phyloP scores from a whole-genome alignment of 2,113 vertebrate genomes.

The Bungarus multicinctus region DNA sequence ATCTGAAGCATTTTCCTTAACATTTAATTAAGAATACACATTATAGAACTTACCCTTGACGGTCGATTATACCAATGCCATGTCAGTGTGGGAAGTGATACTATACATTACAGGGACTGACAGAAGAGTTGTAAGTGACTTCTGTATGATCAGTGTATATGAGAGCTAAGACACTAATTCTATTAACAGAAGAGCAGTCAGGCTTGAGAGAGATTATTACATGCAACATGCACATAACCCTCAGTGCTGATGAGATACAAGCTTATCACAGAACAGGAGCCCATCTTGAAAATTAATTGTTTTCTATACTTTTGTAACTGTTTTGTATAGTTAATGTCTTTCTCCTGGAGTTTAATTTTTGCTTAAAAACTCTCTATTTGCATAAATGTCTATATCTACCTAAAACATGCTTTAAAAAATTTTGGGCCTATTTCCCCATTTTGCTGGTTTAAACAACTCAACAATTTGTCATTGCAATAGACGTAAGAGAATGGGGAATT shows the following conservation, averaged over 20 bases:
- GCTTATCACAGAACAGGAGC: neutral
- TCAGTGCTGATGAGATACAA: neutral
- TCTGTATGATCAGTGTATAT: neutral
- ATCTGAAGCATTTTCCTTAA: neutral
- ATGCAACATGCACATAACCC: neutral
- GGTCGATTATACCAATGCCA: neutral
- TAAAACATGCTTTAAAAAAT: neutral
- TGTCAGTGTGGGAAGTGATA: neutral
- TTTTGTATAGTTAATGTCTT: neutral
- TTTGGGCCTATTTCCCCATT: neutral
- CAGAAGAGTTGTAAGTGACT: neutral
- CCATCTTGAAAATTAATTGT: neutral
- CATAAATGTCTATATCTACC: neutral
- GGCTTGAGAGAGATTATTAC: neutral
- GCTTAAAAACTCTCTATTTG: slow-evolving; percentile 8
- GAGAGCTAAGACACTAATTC: neutral
- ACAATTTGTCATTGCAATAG: neutral
- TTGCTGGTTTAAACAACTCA: neutral
- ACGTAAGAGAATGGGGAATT: neutral
- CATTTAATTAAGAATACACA: neutral
- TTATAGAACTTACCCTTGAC: neutral
- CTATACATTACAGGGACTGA: neutral
- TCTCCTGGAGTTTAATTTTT: neutral
- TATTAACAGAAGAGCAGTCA: neutral
- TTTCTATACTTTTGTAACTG: slow-evolving; percentile 5